A percentile compares a stretch with the other conserved stretches of the same genome.
Conservation (phyloP, 2,113 vertebrate genomes). For the Eurypyga helias region DNA sequence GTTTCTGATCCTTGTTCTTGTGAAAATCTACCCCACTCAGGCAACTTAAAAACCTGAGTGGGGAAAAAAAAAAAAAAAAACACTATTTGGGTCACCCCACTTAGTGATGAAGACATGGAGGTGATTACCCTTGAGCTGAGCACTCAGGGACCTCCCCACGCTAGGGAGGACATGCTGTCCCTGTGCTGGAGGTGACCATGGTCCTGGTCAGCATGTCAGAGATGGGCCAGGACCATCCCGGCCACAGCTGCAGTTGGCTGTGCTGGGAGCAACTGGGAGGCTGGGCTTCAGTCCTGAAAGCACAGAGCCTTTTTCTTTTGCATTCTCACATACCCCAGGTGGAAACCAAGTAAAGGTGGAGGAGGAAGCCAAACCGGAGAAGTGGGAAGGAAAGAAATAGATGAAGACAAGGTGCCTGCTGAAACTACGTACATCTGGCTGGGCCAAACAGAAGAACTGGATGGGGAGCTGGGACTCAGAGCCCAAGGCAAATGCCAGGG, state of each 20-base stretch:
- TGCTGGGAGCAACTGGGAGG: not conserved
- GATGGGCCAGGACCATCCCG: not conserved
- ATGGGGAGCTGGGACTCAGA: not conserved
- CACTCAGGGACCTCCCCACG: accelerated
- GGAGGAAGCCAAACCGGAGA: not conserved
- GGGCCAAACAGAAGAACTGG: not conserved
- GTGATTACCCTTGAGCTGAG: not conserved
- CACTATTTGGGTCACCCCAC: not conserved
- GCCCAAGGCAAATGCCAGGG: not conserved
- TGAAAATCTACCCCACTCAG: not conserved
- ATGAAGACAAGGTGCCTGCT: not conserved
- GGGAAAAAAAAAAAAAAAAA: too few relatives aligned
- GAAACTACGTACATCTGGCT: not conserved
- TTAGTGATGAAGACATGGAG: not conserved
- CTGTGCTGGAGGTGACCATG: not conserved
- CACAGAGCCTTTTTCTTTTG: not conserved
- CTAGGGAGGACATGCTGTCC: accelerated
- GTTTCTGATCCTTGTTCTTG: not conserved
- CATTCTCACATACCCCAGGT: accelerated
- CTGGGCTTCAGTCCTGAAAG: not conserved
- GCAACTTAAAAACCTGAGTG: not conserved
- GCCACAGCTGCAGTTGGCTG: not conserved
- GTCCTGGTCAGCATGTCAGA: not conserved
- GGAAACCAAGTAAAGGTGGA: not conserved
- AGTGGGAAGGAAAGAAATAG: not conserved